These are phyloP conservation scores for Malthinus flaveolus DNA, from an alignment of 2,888 invertebrate genomes.

Conservation along the genomic window DNA sequence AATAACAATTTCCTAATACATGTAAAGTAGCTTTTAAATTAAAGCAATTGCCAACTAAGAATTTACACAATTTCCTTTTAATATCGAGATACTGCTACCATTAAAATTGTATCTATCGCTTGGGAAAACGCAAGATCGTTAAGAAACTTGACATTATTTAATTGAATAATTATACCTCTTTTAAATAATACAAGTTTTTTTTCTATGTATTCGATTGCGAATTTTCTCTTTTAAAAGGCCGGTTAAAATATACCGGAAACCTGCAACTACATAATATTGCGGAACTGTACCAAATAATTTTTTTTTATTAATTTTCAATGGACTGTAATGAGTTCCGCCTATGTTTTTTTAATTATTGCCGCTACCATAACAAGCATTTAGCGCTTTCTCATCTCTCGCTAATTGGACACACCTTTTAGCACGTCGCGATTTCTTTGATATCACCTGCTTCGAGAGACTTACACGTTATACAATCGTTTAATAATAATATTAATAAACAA, in stretches of 20 bases:
- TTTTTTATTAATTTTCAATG: slow-evolving; percentile 1
- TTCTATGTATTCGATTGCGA: slow-evolving; percentile 1
- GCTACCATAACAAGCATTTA: slow-evolving; percentile 12
- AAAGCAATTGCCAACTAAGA: no score
- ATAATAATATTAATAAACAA: not conserved
- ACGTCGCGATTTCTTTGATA: slow-evolving; percentile 4
- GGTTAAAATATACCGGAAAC: slow-evolving; percentile 3
- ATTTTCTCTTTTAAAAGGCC: slow-evolving; percentile 2
- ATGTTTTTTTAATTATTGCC: not conserved
- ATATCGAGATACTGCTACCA: no score
- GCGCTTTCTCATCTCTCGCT: slow-evolving; percentile 22
- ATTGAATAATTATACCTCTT: slow-evolving; percentile 4
- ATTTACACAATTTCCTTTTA: no score
- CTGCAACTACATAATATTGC: slow-evolving; percentile 1
- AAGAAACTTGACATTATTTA: slow-evolving; percentile 6
- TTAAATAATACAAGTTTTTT: slow-evolving; percentile 4
- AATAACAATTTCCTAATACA: no score
- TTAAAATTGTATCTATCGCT: no score
- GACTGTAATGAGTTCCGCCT: slow-evolving; percentile 2
- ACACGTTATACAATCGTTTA: not conserved
- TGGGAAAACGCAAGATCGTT: not conserved
- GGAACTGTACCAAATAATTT: slow-evolving; percentile 8
- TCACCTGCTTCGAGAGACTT: not conserved
- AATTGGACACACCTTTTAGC: slow-evolving; percentile 21
- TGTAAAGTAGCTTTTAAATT: no score